These are phyloP conservation scores for Pandion haliaetus DNA, from an alignment of 2,113 vertebrate species.

Conservation along the genomic window DNA sequence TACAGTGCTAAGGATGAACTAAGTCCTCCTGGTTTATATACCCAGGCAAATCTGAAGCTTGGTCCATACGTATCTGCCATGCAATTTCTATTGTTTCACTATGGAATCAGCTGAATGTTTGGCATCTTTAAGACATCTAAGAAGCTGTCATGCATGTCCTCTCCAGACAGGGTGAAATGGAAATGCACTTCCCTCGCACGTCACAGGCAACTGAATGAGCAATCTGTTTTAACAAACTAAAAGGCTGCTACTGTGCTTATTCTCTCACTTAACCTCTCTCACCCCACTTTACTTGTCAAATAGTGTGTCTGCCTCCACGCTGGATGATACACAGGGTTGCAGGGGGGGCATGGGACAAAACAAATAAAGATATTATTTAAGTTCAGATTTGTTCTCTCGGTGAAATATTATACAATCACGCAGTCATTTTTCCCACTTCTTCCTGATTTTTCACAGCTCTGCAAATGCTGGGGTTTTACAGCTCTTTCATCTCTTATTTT, in stretches of 20 bases:
- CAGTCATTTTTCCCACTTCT: background rate
- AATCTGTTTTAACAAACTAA: background rate
- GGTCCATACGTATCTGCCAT: fast-evolving
- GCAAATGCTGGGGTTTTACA: background rate
- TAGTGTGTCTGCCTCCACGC: background rate
- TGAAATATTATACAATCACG: background rate
- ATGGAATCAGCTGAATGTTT: background rate
- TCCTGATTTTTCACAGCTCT: background rate
- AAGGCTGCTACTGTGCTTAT: slow-evolving; percentile 6
- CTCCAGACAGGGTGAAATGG: background rate
- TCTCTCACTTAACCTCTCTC: slow-evolving; percentile 30
- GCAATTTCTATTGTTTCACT: background rate
- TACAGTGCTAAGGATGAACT: fast-evolving
- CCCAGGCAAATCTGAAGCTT: background rate
- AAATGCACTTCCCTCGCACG: background rate
- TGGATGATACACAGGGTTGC: background rate
- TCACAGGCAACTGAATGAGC: background rate
- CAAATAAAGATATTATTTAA: background rate
- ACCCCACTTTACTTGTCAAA: slow-evolving; percentile 1
- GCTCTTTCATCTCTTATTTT: background rate
- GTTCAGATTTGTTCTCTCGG: background rate
- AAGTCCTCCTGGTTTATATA: fast-evolving
- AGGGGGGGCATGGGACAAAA: background rate
- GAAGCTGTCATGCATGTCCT: background rate
- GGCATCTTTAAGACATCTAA: background rate